Evolutionary conservation across 2,888 invertebrate genomes (phyloP).

Genomic region (Synergus gifuensis): DNA sequence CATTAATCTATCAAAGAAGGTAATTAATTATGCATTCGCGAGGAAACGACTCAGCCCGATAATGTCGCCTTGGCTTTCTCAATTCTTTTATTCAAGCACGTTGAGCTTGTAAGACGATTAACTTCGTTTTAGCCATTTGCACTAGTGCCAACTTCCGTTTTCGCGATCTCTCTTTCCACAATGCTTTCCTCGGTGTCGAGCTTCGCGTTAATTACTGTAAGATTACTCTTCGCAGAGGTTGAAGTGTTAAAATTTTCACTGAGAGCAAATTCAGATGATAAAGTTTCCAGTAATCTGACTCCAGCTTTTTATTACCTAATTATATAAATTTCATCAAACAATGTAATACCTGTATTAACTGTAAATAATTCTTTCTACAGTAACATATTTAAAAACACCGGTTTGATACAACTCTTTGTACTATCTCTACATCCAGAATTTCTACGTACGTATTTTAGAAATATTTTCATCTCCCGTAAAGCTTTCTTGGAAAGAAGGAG

Average conservation of each 20-base stretch:
- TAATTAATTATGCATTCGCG: slow-evolving; percentile 68
- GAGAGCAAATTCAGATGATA: neutral
- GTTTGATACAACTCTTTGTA: neutral
- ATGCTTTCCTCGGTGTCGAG: slow-evolving; percentile 35
- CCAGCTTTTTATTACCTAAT: slow-evolving; percentile 17
- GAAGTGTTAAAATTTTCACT: slow-evolving; percentile 11
- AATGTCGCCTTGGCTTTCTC: slow-evolving; percentile 54
- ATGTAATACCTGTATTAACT: neutral
- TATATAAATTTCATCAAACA: slow-evolving; percentile 14
- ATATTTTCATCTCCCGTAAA: slow-evolving; percentile 8
- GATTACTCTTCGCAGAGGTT: slow-evolving; percentile 31
- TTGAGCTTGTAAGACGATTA: slow-evolving; percentile 52
- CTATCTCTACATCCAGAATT: neutral
- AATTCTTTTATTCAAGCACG: slow-evolving; percentile 49
- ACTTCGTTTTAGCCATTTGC: slow-evolving; percentile 55
- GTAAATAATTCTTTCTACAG: neutral
- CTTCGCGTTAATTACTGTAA: slow-evolving; percentile 16
- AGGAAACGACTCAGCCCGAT: slow-evolving; percentile 46
- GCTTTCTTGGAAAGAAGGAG: slow-evolving; percentile 19
- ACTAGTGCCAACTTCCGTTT: slow-evolving; percentile 51
- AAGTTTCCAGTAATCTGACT: slow-evolving; percentile 26
- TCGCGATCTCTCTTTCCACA: slow-evolving; percentile 51
- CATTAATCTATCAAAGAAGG: slow-evolving; percentile 65
- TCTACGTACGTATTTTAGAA: neutral
- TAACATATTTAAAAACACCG: neutral